Evolutionary conservation across 2,113 vertebrate genomes (phyloP), one percentile per base, ranked within the genome.

Genomic region (Brachypteracias leptosomus): DNA sequence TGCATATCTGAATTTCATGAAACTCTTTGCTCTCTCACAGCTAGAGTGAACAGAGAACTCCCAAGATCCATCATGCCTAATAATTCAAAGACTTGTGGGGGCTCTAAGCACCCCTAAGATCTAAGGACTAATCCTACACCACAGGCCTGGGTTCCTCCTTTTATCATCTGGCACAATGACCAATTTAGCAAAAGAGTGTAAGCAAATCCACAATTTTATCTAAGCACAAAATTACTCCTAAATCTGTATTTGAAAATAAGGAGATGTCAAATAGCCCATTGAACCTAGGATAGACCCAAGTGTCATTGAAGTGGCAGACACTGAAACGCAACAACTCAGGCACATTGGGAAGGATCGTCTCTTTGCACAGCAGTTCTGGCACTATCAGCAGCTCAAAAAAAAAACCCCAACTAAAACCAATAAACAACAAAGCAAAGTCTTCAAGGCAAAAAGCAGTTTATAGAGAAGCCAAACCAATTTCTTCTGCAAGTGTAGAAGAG

Each of bases 301-400:
- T 16, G 20, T 10, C 35, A 35, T 0, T 11, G 35, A 84, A 54
- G 31, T 9, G 16, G 14, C 35, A 91, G 63, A 31, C 6, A 16
- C 8, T 44, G 44, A 67, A 86, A 8, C 55, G 8, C 47, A n/a
- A 80, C 14, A 61, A 1, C 0, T 0, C 5, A 10, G 19, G 58
- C 10, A 9, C 58, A 4, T 59, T 38, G 10, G 61, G 31, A 54
- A 82, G 24, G 24, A 58, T 2, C 1, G 0, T 7, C 38, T 54
- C 61, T 72, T 22, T 25, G n/a, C 36, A 68, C 35, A 86, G 71
- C 3, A 19, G 42, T 42, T 72, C 63, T 57, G 29, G 29, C 33
- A 47, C 20, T 8, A 55, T 11, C 9, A 55, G 33, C 33, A 73
- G 46, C 35, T 75, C 46, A 51, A 14, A 46, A 18, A 49, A 55